Base-by-base conservation (phyloP, 2,888 invertebrate species). In the Mythimna albipuncta region DNA sequence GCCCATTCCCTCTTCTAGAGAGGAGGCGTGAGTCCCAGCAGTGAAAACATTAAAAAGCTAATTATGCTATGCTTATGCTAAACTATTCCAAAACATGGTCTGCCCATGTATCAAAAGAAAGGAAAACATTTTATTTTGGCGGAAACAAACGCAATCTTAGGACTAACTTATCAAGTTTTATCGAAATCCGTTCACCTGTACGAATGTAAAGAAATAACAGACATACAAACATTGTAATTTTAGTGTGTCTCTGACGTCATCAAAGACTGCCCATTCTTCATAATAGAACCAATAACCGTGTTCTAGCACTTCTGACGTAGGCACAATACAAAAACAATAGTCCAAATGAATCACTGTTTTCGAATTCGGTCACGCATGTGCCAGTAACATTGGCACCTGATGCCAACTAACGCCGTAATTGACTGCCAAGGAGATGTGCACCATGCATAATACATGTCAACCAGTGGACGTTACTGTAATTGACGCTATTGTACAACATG, bases 381-480 rank as follows among this genome's bases (percentile, higher is more conserved):
- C 82, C 77, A 84, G 84, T 85, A 82, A 81, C 89, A 86, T 88
- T 89, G 87, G 85, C 85, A 85, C 83, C 84, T 86, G 87, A 87
- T 85, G 88, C 87, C 87, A 90, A 85, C 83, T 89, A 83, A 83
- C 83, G 75, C 89, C 88, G 87, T 90, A 90, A 89, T 87, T 75
- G 86, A 84, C 81, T 85, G 84, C 87, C 87, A 87, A 83, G 84
- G 84, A 84, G 62, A 74, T 65, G 62, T 89, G 85, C 87, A 87
- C 86, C 86, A 92, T 91, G 87, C 89, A 92, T 93, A 88, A 92
- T 91, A 90, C 91, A 93, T 90, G 76, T 19, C 58, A 21, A 26
- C 54, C 59, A 64, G 67, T 62, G 62, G 64, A 74, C 67, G 62
- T 32, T 59, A 68, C 44, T 68, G 62, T 81, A 72, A 82, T 83